Base-by-base conservation (phyloP, 2,797 vertebrate genomes). In the Typhlichthys subterraneus region DNA sequence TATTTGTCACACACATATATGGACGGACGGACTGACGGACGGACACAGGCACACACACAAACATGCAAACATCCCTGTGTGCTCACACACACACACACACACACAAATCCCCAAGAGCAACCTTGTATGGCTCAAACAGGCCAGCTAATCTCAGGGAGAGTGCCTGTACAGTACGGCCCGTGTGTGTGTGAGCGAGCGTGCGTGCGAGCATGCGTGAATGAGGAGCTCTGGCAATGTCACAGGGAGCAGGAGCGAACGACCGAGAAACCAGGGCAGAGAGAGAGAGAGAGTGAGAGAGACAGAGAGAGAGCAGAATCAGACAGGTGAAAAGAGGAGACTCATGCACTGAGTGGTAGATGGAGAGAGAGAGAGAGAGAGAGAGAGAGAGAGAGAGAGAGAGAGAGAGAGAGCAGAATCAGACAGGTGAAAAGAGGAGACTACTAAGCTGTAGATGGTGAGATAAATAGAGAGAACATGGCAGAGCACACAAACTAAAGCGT, bases 131-230 rank as follows among this genome's bases (percentile, higher is more conserved):
- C 86, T 84, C 78, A 87, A 89, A 86, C 80, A 81, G 84, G 88
- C 83, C 86, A 84, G 76, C 72, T 88, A 89, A 89, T 88, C 81
- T 85, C 70, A 80, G 83, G 65, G 69, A 65, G 75, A 53, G 80
- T 61, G 60, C 31, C 38, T 53, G 31, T 65, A 33, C 58, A 48
- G 14, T 38, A n/a, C 29, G 6, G 7, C 33, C 33, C 33, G 8
- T 9, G 31, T 38, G 14, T 49, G 9, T 63, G 61, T 62, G 64
- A 67, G 74, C 63, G 55, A 59, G 57, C 29, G 31, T 57, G 72
- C 58, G 68, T 8, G 45, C 1, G 51, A 5, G 13, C 11, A 57
- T 5, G 45, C 67, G 64, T 73, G 73, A 38, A 60, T 53, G 64
- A 68, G 71, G 54, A 51, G 70, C 71, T 80, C 72, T 69, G 76